Base-by-base conservation (phyloP, 2,888 invertebrate species). In the Oscheius sp. region DNA sequence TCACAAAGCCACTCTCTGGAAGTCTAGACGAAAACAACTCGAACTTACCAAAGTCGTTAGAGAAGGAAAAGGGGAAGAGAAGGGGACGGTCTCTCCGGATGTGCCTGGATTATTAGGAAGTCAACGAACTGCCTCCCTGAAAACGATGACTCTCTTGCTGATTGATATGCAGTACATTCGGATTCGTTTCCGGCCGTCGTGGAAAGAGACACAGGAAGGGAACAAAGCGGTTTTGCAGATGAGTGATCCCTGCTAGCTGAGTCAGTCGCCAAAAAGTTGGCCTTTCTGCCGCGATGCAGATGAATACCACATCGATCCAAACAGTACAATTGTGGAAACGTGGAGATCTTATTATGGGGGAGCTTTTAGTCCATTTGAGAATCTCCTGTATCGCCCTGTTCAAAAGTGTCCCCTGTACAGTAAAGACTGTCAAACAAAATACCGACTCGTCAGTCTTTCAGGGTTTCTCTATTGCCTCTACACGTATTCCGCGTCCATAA, bases 171-270 rank as follows among this genome's bases (percentile, higher is more conserved):
- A 63, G 37, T n/a, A 60, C 59, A 13, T 9, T 62, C n/a, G 11
- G 29, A 37, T 37, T 11, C 11, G 21, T 62, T 37, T 42, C 62
- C 47, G 33, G 2, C 11, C n/a, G 32, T 7, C 2, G 48, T 13
- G 37, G 21, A 11, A 58, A 33, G 58, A 58, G 4, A 47, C 50
- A 50, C 50, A 21, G 51, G 29, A 65, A 50, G 2, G 48, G 65
- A 65, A 65, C 65, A 68, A 68, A 33, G 55, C 21, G 21, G 21
- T 21, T 21, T 21, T 21, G 68, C 53, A 53, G 68, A 68, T 68
- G 68, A 68, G 68, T 68, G 68, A 68, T 68, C 68, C 65, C 29
- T 47, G 21, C 33, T 13, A 11, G 42, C 35, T 68, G 68, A 68
- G 7, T 68, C 68, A 68, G 55, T 33, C 50, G 55, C 51, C 55